Conservation (phyloP, 2,113 vertebrate species). For the Sturnira hondurensis region DNA sequence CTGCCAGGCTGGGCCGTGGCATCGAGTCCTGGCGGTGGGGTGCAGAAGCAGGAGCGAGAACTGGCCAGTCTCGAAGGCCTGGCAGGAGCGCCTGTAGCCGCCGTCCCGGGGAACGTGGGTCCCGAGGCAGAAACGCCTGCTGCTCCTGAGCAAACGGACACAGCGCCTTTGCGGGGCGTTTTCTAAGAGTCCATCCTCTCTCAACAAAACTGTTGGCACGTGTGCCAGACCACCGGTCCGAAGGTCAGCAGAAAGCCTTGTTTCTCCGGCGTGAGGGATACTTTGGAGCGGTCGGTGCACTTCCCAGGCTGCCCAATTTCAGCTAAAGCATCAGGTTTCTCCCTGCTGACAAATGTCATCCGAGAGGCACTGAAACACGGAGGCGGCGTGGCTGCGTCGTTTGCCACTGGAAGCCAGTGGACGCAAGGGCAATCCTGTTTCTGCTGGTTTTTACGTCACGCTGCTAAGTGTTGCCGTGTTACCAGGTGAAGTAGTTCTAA, state of each 20-base stretch:
- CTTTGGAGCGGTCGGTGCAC: slow-evolving; percentile 87
- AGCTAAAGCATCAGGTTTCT: slow-evolving; percentile 76
- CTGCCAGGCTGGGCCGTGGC: slow-evolving; percentile 87
- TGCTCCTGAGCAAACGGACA: slow-evolving; percentile 88
- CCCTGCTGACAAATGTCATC: slow-evolving; percentile 63
- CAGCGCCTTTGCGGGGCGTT: slow-evolving; percentile 95
- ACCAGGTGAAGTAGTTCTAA: slow-evolving; percentile 62
- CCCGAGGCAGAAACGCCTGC: slow-evolving; percentile 86
- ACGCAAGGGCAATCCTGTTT: slow-evolving; percentile 36
- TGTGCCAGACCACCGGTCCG: slow-evolving; percentile 88
- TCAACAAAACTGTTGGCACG: slow-evolving; percentile 95
- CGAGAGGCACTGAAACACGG: slow-evolving; percentile 47
- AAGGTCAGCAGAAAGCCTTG: slow-evolving; percentile 86
- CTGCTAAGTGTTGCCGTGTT: slow-evolving; percentile 71
- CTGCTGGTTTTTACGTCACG: slow-evolving; percentile 67
- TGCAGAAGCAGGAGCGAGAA: slow-evolving; percentile 86
- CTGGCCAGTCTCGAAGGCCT: slow-evolving; percentile 86
- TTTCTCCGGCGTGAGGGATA: slow-evolving; percentile 88
- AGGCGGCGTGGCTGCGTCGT: slow-evolving; percentile 32
- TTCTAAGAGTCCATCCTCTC: slow-evolving; percentile 94
- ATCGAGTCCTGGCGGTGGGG: slow-evolving; percentile 88
- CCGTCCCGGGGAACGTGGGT: slow-evolving; percentile 86
- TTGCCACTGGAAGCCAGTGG: slow-evolving; percentile 73
- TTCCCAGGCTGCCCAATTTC: slow-evolving; percentile 86
- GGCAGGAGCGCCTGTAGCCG: slow-evolving; percentile 85